phyloP scores from a whole-genome alignment of 2,888 invertebrate genomes.

The Epinotia demarniana region DNA sequence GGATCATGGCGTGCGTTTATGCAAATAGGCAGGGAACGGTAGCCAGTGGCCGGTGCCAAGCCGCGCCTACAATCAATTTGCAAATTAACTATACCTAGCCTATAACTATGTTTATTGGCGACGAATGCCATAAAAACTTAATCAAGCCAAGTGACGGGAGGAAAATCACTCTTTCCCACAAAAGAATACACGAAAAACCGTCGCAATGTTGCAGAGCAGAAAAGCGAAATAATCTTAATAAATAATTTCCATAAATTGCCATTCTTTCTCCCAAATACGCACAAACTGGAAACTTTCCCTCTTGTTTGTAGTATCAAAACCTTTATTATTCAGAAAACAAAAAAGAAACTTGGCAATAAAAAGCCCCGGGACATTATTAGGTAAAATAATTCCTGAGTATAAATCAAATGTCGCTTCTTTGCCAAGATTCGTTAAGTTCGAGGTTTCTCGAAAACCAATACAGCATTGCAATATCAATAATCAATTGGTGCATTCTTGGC shows the following conservation, averaged over 20 bases:
- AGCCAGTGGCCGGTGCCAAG: constrained; percentile 29
- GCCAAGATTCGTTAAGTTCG: constrained; percentile 53
- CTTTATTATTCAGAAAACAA: constrained; percentile 42
- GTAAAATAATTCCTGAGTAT: constrained; percentile 47
- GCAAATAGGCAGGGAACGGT: constrained; percentile 30
- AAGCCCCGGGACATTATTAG: constrained; percentile 39
- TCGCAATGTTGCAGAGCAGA: constrained; percentile 8
- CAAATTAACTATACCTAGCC: constrained; percentile 37
- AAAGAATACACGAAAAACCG: neutral
- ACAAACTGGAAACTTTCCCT: constrained; percentile 38
- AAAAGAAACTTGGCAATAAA: constrained; percentile 47
- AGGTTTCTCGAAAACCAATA: constrained; percentile 58
- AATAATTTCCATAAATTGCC: constrained; percentile 46
- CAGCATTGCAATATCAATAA: constrained; percentile 82
- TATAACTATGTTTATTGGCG: constrained; percentile 5
- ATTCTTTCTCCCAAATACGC: constrained; percentile 45
- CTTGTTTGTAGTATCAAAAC: constrained; percentile 44
- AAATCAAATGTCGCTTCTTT: constrained; percentile 48
- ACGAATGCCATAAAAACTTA: constrained; percentile 26
- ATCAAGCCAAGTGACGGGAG: constrained; percentile 9
- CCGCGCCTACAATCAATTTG: constrained; percentile 42
- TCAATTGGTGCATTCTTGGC: constrained; percentile 84
- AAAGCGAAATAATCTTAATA: constrained; percentile 36
- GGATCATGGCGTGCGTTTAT: constrained; percentile 30
- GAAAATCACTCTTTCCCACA: neutral